phyloP scores from a whole-genome alignment of 2,113 vertebrate genomes.

The Phyllostomus discolor region DNA sequence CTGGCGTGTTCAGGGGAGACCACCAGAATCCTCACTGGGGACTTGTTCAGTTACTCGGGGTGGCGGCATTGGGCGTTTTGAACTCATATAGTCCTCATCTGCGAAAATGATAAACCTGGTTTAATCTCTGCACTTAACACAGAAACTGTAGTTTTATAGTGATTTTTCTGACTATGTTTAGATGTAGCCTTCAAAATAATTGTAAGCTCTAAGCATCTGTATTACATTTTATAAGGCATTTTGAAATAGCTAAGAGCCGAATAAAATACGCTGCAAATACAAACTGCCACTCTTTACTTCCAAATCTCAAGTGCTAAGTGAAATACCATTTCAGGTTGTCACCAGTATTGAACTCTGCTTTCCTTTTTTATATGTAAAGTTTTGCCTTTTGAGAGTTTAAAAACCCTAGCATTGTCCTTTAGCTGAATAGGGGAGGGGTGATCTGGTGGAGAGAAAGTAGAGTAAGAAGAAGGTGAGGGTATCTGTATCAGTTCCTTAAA shows the following conservation, averaged over 20 bases:
- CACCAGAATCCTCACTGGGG: neutral
- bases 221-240: constrained; percentile 13
- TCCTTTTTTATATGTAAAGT: neutral
- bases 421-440: neutral
- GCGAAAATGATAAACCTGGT: neutral
- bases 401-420: neutral
- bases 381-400: neutral
- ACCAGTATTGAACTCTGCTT: neutral
- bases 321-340: neutral
- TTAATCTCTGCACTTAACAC: neutral
- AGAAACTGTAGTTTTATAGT: neutral
- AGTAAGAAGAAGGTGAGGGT: neutral
- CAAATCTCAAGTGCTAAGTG: neutral
- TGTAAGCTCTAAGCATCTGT: neutral
- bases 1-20: neutral
- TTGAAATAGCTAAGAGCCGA: neutral
- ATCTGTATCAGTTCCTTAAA: neutral
- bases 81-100: neutral
- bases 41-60: neutral
- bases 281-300: neutral
- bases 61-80: neutral
- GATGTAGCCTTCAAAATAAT: neutral
- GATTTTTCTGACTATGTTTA: neutral
- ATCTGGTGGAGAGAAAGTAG: neutral
- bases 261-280: neutral